phyloP scores from a whole-genome alignment of 2,113 vertebrate genomes.

The Brachypteracias leptosomus region DNA sequence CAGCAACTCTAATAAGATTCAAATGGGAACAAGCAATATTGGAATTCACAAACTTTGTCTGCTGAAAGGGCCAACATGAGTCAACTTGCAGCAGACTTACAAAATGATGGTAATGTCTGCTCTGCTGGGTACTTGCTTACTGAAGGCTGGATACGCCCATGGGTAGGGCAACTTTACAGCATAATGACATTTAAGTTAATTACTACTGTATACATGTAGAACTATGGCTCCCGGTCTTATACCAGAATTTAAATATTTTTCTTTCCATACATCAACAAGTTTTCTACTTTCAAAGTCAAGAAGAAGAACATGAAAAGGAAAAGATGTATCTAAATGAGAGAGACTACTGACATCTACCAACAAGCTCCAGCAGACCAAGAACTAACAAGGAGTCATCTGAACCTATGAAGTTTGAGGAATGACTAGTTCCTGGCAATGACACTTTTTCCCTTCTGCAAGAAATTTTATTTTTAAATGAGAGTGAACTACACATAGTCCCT shows the following conservation, averaged over 20 bases:
- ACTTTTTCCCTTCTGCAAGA: neutral
- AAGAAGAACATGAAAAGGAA: neutral
- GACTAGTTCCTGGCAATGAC: neutral
- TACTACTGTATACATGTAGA: neutral
- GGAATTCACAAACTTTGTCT: neutral
- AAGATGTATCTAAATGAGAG: neutral
- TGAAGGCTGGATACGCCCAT: constrained; percentile 8
- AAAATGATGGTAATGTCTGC: neutral
- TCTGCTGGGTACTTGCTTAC: neutral
- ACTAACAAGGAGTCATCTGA: neutral
- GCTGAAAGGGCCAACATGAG: neutral
- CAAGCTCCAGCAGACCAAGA: neutral
- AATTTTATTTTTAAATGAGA: neutral
- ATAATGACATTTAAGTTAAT: constrained; percentile 28
- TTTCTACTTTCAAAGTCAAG: neutral
- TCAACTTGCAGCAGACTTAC: neutral
- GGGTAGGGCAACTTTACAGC: constrained; percentile 31
- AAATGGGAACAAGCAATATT: neutral
- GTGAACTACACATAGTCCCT: neutral
- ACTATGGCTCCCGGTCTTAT: neutral
- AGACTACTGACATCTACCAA: neutral
- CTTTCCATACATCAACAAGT: neutral
- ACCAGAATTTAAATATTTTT: neutral
- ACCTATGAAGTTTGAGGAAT: neutral
- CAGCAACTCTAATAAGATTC: neutral